A percentile compares a stretch with the other conserved stretches of the same genome.
phyloP scores from a whole-genome alignment of 2,888 invertebrate genomes.

The Xylocampa areola region DNA sequence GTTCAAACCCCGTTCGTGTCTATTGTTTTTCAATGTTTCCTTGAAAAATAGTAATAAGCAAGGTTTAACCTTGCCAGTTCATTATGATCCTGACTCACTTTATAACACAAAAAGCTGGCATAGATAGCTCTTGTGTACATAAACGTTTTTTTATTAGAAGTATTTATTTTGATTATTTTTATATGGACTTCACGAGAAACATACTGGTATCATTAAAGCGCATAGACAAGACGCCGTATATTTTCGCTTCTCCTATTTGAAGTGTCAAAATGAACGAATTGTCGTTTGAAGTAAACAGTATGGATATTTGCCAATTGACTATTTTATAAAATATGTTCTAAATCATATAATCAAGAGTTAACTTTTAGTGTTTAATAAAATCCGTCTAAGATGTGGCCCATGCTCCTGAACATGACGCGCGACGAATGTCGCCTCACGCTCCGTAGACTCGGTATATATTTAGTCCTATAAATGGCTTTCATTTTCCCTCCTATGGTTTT shows the following conservation, averaged over 20 bases:
- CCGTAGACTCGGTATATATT: conserved; percentile 94
- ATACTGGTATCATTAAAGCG: conserved; percentile 60
- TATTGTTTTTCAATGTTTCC: no score
- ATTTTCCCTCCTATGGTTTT: conserved; percentile 89
- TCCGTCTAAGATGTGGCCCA: conserved; percentile 90
- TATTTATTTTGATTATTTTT: neutral
- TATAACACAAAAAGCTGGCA: no score
- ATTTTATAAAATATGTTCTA: conserved; percentile 85
- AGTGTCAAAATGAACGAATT: conserved; percentile 89
- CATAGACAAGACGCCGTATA: conserved; percentile 79
- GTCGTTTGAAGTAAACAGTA: conserved; percentile 90
- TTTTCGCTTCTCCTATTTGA: conserved; percentile 67
- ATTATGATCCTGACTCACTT: no score
- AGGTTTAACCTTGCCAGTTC: no score
- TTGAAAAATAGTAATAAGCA: no score
- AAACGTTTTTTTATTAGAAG: neutral
- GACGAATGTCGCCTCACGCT: conserved; percentile 97
- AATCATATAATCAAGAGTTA: conserved; percentile 78
- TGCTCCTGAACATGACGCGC: conserved; percentile 94
- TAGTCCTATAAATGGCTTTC: conserved; percentile 86
- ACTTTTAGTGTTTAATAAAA: conserved; percentile 74
- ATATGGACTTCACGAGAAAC: neutral
- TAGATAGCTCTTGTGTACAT: no score
- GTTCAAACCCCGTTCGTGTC: no score
- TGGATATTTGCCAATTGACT: conserved; percentile 89